Evolutionary conservation across 1,140 invertebrate genomes (phyloP), one percentile per base, ranked within the genome.

Genomic region (Bathynomus jamesi): DNA sequence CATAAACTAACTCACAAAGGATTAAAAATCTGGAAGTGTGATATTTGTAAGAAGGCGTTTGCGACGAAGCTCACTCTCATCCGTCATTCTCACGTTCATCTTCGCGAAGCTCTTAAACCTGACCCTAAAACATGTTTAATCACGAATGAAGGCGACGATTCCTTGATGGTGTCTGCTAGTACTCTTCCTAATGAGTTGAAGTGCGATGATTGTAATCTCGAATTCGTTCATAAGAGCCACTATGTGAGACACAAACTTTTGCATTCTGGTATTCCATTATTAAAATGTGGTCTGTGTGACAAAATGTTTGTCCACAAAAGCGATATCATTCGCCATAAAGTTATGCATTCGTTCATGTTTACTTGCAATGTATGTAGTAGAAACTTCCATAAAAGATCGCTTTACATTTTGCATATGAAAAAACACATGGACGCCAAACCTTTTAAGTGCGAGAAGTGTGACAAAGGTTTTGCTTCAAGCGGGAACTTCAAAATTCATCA

Each of bases 291-390:
- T 13, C 29, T 76, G 1, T 79, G 78, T 61, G 67, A 82, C 32
- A 86, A 86, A 76, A 80, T 83, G 0, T 87, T 87, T 65, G 73
- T 76, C 24, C 74, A 73, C 62, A 76, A 76, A 61, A 76, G 75
- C 65, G 75, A 76, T 53, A 76, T 76, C 24, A 76, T 76, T 25
- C 72, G 75, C 7, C 75, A 76, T 61, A 76, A 76, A 61, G 75
- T 76, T 10, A 76, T 76, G 75, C 75, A 76, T 63, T 76, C 75
- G 17, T 76, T 76, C 61, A 76, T 76, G 2, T 99, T 96, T 80
- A 93, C 94, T 11, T 99, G 97, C 84, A 96, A 99, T 82, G 92
- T 98, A 73, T 99, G 97, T 83, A 92, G 94, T 81, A 99, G 98
- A 86, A 93, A 93, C 61, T 78, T 78, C 66, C 74, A 76, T 29